Conservation (phyloP, 2,113 vertebrate genomes). For the Psittacara wagleri region DNA sequence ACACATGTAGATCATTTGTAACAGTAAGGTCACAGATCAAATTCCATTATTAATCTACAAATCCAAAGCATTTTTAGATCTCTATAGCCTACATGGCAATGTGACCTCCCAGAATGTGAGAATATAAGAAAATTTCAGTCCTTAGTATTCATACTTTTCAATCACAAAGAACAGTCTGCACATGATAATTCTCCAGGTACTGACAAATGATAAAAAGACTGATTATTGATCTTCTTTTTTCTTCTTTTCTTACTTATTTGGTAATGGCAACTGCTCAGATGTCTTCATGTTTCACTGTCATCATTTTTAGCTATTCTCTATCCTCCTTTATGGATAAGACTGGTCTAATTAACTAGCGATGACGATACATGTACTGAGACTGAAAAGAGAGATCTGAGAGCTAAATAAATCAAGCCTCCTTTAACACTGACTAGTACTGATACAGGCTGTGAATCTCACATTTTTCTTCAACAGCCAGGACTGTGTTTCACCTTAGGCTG, state of each 20-base stretch:
- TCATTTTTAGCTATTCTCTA: conserved; percentile 17
- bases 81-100: background rate
- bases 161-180: background rate
- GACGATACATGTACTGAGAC: conserved; percentile 34
- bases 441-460: background rate
- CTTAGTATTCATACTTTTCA: background rate
- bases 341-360: conserved; percentile 34
- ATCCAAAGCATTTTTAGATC: background rate
- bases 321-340: background rate
- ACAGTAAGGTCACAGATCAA: background rate
- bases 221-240: conserved; percentile 43
- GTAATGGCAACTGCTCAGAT: conserved; percentile 18
- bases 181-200: conserved; percentile 4
- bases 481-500: background rate
- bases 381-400: background rate
- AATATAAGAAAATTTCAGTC: background rate
- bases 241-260: conserved; percentile 48
- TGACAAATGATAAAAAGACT: conserved; percentile 28
- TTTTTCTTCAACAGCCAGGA: background rate
- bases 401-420: conserved; percentile 42
- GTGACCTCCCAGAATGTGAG: background rate
- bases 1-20: background rate
- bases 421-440: background rate
- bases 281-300: conserved; percentile 45
- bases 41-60: background rate